phyloP scores from a whole-genome alignment of 2,113 vertebrate species.

The Rhadina sibilatrix region DNA sequence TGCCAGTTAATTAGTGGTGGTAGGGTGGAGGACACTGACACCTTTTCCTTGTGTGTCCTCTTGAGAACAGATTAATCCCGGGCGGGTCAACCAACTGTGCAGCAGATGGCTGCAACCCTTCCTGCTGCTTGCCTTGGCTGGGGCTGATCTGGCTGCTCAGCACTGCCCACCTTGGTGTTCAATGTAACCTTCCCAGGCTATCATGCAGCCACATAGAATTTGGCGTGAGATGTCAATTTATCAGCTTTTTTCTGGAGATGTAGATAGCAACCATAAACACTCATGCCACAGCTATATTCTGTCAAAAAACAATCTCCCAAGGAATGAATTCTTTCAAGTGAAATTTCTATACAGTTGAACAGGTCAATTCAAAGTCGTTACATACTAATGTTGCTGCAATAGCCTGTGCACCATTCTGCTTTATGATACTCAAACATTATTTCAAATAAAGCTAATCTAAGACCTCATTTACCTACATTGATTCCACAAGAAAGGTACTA shows the following conservation, averaged over 20 bases:
- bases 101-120: not conserved
- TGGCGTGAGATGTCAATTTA: fast-evolving
- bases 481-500: not conserved
- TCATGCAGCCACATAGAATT: not conserved
- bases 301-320: not conserved
- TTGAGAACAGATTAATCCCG: not conserved
- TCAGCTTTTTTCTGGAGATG: not conserved
- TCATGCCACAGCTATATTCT: not conserved
- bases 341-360: not conserved
- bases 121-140: not conserved
- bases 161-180: not conserved
- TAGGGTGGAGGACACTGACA: not conserved
- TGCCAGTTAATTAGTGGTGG: not conserved
- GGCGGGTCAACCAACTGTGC: not conserved
- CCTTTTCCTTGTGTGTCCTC: not conserved
- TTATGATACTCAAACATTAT: not conserved
- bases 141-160: not conserved
- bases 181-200: not conserved
- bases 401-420: not conserved
- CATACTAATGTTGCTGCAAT: not conserved
- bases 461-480: not conserved
- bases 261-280: not conserved
- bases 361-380: not conserved
- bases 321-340: not conserved
- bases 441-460: not conserved